Conservation (phyloP, 2,113 vertebrate genomes). For the Macrotis lagotis region DNA sequence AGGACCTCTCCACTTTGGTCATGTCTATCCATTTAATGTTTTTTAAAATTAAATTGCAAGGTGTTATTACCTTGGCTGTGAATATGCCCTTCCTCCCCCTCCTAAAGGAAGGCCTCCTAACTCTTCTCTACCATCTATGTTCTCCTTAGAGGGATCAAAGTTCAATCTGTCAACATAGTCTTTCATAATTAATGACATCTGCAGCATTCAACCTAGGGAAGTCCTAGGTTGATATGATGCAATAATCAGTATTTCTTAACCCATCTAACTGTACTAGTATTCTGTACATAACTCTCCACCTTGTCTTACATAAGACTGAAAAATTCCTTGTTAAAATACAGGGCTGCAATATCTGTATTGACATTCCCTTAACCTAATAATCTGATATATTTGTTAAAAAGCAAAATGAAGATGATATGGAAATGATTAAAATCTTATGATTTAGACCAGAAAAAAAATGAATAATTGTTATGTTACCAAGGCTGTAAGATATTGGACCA, state of each 20-base stretch:
- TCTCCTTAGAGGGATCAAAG: not conserved
- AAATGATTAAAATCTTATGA: not conserved
- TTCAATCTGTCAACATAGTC: not conserved
- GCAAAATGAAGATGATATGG: not conserved
- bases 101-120: not conserved
- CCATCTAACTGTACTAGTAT: not conserved
- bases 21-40: not conserved
- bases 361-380: not conserved
- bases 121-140: not conserved
- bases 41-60: no score
- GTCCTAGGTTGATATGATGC: not conserved
- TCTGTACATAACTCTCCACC: not conserved
- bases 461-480: not conserved
- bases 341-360: not conserved
- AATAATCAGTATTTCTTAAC: not conserved
- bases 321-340: not conserved
- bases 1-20: not conserved
- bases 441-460: not conserved
- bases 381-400: not conserved
- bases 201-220: not conserved
- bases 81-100: rapidly evolving
- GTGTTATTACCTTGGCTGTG: not conserved
- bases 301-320: not conserved
- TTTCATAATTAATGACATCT: not conserved
- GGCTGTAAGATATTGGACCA: not conserved